These are phyloP conservation scores for Scaptomyza parva DNA, from an alignment of 2,888 invertebrate species.

Conservation along the genomic window DNA sequence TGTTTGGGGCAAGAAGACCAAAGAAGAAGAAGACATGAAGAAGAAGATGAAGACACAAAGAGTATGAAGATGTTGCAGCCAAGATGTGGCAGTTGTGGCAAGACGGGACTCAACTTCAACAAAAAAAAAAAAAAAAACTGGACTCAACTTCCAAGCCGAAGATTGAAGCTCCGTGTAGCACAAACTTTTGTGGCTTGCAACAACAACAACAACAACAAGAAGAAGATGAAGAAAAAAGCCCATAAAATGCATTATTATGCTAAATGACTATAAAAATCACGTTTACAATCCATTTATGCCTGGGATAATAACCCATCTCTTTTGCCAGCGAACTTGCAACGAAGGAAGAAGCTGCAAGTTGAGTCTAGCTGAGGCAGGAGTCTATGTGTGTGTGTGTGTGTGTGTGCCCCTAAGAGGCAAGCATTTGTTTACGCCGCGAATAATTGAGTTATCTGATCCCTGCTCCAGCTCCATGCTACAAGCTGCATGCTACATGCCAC, in stretches of 20 bases:
- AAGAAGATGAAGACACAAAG: neutral
- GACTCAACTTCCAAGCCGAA: too few species aligned
- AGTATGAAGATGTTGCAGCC: neutral
- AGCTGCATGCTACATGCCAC: too few species aligned
- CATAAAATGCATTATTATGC: slow-evolving; percentile 84
- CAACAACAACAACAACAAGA: neutral
- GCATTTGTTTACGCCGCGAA: slow-evolving; percentile 83
- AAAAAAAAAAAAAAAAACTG: too few species aligned
- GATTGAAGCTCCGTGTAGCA: too few species aligned
- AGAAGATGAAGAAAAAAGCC: slow-evolving; percentile 22
- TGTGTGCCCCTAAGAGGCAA: slow-evolving; percentile 74
- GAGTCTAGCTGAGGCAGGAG: slow-evolving; percentile 40
- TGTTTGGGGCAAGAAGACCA: slow-evolving; percentile 11
- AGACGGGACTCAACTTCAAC: neutral
- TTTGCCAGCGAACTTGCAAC: slow-evolving; percentile 42
- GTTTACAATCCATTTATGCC: slow-evolving; percentile 84
- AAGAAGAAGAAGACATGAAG: neutral
- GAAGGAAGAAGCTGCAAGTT: slow-evolving; percentile 41
- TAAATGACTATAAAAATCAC: slow-evolving; percentile 85
- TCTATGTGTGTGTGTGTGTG: too few species aligned
- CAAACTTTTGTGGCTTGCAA: too few species aligned
- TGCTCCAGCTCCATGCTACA: too few species aligned
- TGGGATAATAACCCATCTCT: slow-evolving; percentile 82
- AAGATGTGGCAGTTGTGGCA: slow-evolving; percentile 8
- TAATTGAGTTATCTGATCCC: slow-evolving; percentile 84